Percentiles rank a stretch among this genome's conserved stretches.
These are phyloP conservation scores for Leptinotarsa haldemani DNA, from an alignment of 2,888 invertebrate genomes.

Conservation along the genomic window DNA sequence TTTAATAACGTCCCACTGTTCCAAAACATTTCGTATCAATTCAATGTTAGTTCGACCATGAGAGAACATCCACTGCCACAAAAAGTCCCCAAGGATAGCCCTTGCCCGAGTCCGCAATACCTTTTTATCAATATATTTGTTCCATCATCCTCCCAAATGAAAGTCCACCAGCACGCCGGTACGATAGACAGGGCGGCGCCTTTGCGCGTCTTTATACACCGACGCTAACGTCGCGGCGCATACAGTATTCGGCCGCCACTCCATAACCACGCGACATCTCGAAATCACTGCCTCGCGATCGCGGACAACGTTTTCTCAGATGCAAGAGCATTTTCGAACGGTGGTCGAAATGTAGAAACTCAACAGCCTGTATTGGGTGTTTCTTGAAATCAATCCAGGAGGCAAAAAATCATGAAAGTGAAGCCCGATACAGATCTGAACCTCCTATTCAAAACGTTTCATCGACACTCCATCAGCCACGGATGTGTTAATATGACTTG, in stretches of 20 bases:
- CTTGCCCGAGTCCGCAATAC: conserved; percentile 3
- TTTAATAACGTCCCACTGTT: no score
- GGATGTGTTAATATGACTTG: conserved; percentile 12
- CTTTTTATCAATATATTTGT: conserved; percentile 21
- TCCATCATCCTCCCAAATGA: conserved; percentile 18
- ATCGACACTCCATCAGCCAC: neutral
- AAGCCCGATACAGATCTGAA: neutral
- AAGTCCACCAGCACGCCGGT: conserved; percentile 44
- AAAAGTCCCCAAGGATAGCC: conserved; percentile 15
- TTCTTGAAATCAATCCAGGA: neutral
- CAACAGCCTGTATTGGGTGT: neutral
- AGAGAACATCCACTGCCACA: conserved; percentile 7
- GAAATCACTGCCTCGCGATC: conserved; percentile 15
- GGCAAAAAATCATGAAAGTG: conserved; percentile 7
- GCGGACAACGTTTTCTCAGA: neutral
- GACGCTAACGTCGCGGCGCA: conserved; percentile 60
- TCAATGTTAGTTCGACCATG: conserved; percentile 1
- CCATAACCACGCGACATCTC: conserved; percentile 61
- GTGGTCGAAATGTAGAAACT: neutral
- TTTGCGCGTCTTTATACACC: conserved; percentile 58
- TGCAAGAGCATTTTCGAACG: neutral
- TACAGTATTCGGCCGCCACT: conserved; percentile 62
- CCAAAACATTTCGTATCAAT: neutral
- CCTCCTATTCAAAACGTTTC: neutral
- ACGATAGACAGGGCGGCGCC: conserved; percentile 61